Evolutionary conservation across 2,113 vertebrate genomes (phyloP).

Genomic region (Noctilio leporinus): DNA sequence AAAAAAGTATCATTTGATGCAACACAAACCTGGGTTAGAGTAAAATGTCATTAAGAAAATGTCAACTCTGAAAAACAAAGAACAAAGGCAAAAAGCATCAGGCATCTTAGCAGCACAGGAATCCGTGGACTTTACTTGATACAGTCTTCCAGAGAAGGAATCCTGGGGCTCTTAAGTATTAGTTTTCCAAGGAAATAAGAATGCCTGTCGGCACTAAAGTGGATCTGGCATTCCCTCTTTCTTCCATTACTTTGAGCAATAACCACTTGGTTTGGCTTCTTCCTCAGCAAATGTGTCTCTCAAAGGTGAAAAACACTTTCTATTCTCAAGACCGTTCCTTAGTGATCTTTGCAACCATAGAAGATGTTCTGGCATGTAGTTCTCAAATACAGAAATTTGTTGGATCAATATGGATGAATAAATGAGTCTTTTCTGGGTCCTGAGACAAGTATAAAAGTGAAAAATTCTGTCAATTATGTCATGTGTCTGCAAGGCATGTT

Average conservation of each 20-base stretch:
- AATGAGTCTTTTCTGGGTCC: neutral
- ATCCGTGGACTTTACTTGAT: neutral
- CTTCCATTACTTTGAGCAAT: neutral
- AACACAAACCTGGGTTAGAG: slow-evolving; percentile 61
- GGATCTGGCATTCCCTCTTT: neutral
- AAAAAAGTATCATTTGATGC: slow-evolving; percentile 63
- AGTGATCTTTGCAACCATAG: neutral
- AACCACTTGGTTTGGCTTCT: neutral
- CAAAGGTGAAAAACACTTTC: neutral
- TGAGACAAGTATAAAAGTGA: neutral
- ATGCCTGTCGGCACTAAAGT: neutral
- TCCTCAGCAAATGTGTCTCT: neutral
- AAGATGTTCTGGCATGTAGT: neutral
- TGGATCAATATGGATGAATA: neutral
- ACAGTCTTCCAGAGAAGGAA: neutral
- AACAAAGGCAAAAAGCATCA: slow-evolving; percentile 43
- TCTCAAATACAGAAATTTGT: neutral
- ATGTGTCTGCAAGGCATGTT: neutral
- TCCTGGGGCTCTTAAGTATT: neutral
- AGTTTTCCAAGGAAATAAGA: neutral
- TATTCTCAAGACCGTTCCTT: neutral
- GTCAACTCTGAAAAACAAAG: slow-evolving; percentile 53
- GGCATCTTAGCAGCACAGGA: slow-evolving; percentile 1
- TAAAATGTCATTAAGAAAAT: slow-evolving; percentile 70
- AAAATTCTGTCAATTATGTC: neutral